These are phyloP conservation scores for Cephus pulcher DNA, from an alignment of 2,888 invertebrate species.

Conservation along the genomic window DNA sequence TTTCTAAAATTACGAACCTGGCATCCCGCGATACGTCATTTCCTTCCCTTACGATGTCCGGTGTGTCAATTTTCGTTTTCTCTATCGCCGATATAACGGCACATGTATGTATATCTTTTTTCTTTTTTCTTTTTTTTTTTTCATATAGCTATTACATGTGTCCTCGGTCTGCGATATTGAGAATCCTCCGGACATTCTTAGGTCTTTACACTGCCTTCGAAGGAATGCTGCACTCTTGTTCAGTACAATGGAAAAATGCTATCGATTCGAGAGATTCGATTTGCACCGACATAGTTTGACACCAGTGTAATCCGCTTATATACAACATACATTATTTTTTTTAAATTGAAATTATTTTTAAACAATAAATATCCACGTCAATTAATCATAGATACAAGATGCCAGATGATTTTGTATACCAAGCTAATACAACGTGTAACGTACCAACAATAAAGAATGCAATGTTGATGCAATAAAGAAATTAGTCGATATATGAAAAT, in stretches of 20 bases:
- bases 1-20: conserved; percentile 1
- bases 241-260: neutral
- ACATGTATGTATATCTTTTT: neutral
- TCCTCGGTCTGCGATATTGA: neutral
- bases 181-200: neutral
- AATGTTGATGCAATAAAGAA: neutral
- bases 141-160: too few species aligned
- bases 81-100: neutral
- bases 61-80: neutral
- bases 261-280: neutral
- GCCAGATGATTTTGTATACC: neutral
- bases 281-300: neutral
- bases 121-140: too few species aligned
- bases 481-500: neutral
- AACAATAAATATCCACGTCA: neutral
- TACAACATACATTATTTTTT: neutral
- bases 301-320: neutral
- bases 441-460: neutral
- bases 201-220: neutral
- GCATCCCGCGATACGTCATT: neutral
- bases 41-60: neutral
- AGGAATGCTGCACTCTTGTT: neutral
- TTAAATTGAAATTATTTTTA: neutral
- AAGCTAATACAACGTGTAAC: neutral
- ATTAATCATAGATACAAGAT: neutral